A percentile compares a stretch with the other conserved stretches of the same genome.
These are phyloP conservation scores for Ichneumon xanthorius DNA, from an alignment of 2,888 invertebrate genomes.

Conservation along the genomic window DNA sequence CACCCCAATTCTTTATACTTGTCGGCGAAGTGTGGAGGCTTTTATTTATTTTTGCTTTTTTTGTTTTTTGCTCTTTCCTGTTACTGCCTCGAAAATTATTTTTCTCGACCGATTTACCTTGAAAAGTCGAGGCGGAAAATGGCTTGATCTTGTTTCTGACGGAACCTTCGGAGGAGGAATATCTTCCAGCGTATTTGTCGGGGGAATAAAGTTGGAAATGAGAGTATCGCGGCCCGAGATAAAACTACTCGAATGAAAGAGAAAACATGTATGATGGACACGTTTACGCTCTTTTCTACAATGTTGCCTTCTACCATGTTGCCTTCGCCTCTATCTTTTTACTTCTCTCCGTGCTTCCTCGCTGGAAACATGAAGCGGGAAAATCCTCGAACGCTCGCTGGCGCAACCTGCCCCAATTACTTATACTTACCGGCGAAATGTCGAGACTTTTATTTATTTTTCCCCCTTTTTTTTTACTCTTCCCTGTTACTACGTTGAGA, in stretches of 20 bases:
- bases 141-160: slow-evolving; percentile 44
- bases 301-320: not conserved
- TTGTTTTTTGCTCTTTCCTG: not conserved
- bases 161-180: slow-evolving; percentile 23
- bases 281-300: too few species aligned
- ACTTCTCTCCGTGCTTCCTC: slow-evolving; percentile 5
- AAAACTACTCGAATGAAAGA: too few species aligned
- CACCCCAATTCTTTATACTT: slow-evolving; percentile 46
- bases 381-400: slow-evolving; percentile 49
- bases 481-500: not conserved
- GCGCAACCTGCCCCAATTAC: too few species aligned
- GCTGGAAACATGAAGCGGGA: slow-evolving; percentile 12
- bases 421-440: too few species aligned
- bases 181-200: slow-evolving; percentile 14
- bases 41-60: not conserved
- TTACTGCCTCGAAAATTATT: not conserved
- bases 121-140: slow-evolving; percentile 50
- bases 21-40: not conserved
- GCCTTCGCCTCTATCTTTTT: slow-evolving; percentile 51
- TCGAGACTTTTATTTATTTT: too few species aligned
- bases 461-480: slow-evolving; percentile 26
- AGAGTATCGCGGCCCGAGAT: too few species aligned
- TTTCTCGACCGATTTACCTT: not conserved
- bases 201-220: not conserved
- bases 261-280: too few species aligned